Evolutionary conservation across 2,888 invertebrate genomes (phyloP).

Genomic region (Drosophila conformis): DNA sequence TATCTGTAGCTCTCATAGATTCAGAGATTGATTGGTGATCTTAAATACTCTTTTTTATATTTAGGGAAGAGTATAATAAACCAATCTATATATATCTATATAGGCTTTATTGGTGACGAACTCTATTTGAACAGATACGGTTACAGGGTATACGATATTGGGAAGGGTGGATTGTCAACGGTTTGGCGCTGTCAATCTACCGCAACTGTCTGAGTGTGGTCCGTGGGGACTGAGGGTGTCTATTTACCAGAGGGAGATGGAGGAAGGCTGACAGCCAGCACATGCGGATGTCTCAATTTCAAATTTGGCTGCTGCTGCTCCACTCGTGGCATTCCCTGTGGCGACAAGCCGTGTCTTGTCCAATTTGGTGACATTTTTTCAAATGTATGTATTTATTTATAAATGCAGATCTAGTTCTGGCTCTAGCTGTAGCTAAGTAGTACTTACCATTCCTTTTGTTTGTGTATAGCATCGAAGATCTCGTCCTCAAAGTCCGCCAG

Average conservation of each 20-base stretch:
- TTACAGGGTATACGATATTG: conserved; percentile 11
- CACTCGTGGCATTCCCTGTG: conserved; percentile 48
- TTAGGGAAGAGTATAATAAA: too few species aligned
- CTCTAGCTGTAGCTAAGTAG: background rate
- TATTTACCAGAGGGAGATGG: background rate
- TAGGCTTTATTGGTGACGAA: background rate
- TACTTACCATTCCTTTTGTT: conserved; percentile 87
- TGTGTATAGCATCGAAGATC: conserved; percentile 88
- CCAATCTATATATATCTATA: too few species aligned
- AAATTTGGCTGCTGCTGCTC: conserved; percentile 59
- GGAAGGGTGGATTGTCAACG: conserved; percentile 20
- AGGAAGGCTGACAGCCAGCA: conserved; percentile 5
- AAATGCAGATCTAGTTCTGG: conserved; percentile 6
- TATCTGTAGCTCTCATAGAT: background rate
- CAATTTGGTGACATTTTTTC: conserved; percentile 44
- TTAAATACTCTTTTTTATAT: background rate
- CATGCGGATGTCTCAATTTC: conserved; percentile 73
- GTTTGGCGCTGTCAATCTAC: conserved; percentile 67
- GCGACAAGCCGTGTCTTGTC: conserved; percentile 45
- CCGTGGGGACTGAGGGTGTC: background rate
- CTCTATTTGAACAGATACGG: background rate
- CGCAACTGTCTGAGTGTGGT: background rate
- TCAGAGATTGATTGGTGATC: background rate
- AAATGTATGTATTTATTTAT: conserved; percentile 24
- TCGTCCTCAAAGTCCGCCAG: conserved; percentile 89